phyloP scores from a whole-genome alignment of 1,140 invertebrate species.

The Bilobella aurantiaca region DNA sequence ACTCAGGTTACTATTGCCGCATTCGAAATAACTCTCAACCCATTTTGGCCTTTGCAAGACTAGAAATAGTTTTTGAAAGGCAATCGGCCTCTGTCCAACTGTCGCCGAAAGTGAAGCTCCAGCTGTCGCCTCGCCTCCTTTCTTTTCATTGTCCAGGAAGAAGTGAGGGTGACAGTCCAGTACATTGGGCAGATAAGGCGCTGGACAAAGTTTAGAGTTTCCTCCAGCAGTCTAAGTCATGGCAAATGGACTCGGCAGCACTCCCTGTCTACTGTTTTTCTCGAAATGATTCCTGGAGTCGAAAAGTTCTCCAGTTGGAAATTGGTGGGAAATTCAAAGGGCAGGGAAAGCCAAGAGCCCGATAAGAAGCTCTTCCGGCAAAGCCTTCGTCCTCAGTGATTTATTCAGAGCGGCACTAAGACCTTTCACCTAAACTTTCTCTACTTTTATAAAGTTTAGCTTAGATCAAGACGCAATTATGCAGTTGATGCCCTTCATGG shows the following conservation, averaged over 20 bases:
- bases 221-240: background rate
- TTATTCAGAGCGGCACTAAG: background rate
- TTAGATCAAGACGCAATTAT: no score
- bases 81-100: background rate
- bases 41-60: background rate
- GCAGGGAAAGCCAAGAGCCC: background rate
- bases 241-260: background rate
- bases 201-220: background rate
- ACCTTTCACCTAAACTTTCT: no score
- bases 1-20: no score
- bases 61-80: background rate
- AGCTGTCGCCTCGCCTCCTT: constrained; percentile 1
- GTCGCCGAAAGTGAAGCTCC: background rate
- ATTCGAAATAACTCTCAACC: no score
- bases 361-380: background rate
- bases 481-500: no score
- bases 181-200: background rate
- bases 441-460: no score
- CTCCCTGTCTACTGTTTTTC: no score
- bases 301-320: no score
- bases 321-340: background rate
- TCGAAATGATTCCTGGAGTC: no score
- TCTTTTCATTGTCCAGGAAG: background rate
- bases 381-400: background rate
- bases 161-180: background rate